These are phyloP conservation scores for Synergus itoensis DNA, from an alignment of 2,888 invertebrate genomes.

Conservation along the genomic window DNA sequence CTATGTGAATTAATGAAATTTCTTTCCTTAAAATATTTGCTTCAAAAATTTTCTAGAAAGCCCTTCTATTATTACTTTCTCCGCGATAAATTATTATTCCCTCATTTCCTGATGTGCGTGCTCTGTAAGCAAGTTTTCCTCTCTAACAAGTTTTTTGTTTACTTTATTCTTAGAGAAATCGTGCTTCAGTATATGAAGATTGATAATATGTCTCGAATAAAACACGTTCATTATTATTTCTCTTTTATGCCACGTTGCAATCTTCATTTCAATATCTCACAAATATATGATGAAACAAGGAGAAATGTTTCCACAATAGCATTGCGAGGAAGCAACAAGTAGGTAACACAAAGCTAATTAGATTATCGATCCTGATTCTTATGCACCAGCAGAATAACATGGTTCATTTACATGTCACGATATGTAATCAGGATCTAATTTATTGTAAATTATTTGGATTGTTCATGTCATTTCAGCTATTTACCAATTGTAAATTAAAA, in stretches of 20 bases:
- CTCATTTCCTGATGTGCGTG: background rate
- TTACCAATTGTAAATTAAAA: background rate
- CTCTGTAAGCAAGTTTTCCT: background rate
- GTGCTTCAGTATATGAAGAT: background rate
- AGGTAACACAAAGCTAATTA: conserved; percentile 24
- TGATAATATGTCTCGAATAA: background rate
- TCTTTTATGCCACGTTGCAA: background rate
- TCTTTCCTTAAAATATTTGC: background rate
- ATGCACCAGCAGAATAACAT: background rate
- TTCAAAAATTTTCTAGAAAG: background rate
- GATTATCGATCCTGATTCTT: conserved; percentile 26
- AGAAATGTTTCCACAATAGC: conserved; percentile 5
- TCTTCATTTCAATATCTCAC: background rate
- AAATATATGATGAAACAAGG: background rate
- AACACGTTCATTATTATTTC: background rate
- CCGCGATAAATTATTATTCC: background rate
- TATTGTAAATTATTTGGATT: too few species aligned
- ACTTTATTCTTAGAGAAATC: background rate
- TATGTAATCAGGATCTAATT: background rate
- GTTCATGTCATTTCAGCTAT: background rate
- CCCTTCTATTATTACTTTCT: background rate
- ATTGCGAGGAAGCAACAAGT: conserved; percentile 35
- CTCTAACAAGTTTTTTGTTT: background rate
- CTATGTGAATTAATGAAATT: too few species aligned
- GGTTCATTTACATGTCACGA: background rate